Conservation (phyloP, 2,888 invertebrate genomes). For the Phengaris alcon region DNA sequence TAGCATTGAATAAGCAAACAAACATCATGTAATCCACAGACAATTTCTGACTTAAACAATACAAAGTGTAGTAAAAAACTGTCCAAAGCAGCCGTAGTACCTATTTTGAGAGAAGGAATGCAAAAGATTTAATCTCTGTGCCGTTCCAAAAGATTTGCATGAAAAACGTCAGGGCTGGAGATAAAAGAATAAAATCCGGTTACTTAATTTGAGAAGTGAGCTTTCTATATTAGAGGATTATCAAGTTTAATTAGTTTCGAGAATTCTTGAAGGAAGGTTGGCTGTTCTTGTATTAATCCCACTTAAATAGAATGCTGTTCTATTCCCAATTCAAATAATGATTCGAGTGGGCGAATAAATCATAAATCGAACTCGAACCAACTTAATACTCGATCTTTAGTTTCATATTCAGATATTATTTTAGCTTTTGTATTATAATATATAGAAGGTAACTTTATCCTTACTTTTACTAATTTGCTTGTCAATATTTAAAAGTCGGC, state of each 20-base stretch:
- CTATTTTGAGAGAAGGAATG: conserved; percentile 29
- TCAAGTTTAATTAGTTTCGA: conserved; percentile 72
- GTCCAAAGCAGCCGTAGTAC: conserved; percentile 30
- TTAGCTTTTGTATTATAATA: background rate
- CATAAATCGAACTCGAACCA: background rate
- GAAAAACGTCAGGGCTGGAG: conserved; percentile 42
- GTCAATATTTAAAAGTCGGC: background rate
- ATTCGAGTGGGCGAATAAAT: background rate
- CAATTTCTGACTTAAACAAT: conserved; percentile 13
- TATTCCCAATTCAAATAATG: conserved; percentile 14
- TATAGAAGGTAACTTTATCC: background rate
- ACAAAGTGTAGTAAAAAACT: conserved; percentile 19
- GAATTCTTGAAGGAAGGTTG: conserved; percentile 49
- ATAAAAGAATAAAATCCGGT: conserved; percentile 53
- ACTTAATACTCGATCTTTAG: background rate
- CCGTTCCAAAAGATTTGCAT: conserved; percentile 42
- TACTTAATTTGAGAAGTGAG: conserved; percentile 57
- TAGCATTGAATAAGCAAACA: background rate
- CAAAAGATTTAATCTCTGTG: conserved; percentile 36
- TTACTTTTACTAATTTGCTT: background rate
- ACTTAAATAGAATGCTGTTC: conserved; percentile 31
- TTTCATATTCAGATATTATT: background rate
- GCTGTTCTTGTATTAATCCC: conserved; percentile 54
- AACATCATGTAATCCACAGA: background rate
- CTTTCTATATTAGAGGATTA: conserved; percentile 63